phyloP scores from a whole-genome alignment of 1,140 invertebrate species.

The Zophobas atratus region DNA sequence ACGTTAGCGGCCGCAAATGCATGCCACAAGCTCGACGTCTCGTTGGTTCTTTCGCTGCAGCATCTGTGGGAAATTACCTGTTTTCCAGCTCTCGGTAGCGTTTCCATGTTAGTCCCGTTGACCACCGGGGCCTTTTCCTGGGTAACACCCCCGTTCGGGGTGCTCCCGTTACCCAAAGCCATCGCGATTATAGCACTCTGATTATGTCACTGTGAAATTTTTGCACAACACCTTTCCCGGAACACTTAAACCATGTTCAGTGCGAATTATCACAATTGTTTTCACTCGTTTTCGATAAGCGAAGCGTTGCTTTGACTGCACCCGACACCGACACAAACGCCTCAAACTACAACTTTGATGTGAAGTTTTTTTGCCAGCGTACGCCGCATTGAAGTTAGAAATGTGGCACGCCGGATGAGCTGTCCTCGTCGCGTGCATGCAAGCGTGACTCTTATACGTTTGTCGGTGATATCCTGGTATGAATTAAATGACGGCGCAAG shows the following conservation, averaged over 20 bases:
- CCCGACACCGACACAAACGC: constrained; percentile 46
- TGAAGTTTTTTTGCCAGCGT: constrained; percentile 51
- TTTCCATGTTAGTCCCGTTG: constrained; percentile 75
- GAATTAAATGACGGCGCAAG: constrained; percentile 35
- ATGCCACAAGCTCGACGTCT: background rate
- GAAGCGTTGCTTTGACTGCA: constrained; percentile 19
- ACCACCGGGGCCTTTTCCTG: constrained; percentile 75
- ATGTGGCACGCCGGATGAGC: background rate
- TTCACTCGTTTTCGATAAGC: constrained; percentile 8
- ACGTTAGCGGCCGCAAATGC: background rate
- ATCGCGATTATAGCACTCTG: constrained; percentile 52
- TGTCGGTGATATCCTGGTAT: constrained; percentile 19
- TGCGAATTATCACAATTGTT: constrained; percentile 21
- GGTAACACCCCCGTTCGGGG: constrained; percentile 70
- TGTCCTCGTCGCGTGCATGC: constrained; percentile 30
- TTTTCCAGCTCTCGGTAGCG: constrained; percentile 72
- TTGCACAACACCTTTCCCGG: background rate
- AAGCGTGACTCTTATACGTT: background rate
- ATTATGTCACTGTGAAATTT: constrained; percentile 22
- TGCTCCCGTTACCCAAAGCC: constrained; percentile 68
- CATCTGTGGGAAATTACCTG: constrained; percentile 66
- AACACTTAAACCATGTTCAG: constrained; percentile 32
- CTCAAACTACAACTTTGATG: constrained; percentile 52
- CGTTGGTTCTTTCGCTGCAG: background rate
- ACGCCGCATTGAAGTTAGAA: constrained; percentile 38